phyloP scores from a whole-genome alignment of 2,113 vertebrate species.

The Neopipo cinnamomea region DNA sequence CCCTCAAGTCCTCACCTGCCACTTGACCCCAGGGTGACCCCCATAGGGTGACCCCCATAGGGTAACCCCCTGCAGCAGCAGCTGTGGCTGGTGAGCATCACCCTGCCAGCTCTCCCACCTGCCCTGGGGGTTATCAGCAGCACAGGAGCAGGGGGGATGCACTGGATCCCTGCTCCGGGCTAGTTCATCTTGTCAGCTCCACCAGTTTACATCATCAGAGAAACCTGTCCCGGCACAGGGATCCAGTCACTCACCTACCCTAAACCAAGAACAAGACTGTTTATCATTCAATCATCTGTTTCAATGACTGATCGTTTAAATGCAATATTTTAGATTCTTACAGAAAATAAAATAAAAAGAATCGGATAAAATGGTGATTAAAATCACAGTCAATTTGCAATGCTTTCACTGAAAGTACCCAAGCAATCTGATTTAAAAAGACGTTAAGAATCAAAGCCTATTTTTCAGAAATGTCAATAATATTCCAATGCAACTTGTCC shows the following conservation, averaged over 20 bases:
- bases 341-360: neutral
- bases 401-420: constrained; percentile 70
- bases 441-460: constrained; percentile 31
- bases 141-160: neutral
- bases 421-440: constrained; percentile 29
- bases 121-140: neutral
- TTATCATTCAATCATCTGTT: neutral
- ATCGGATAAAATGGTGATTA: constrained; percentile 37
- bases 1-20: neutral
- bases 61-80: neutral
- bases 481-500: constrained; percentile 6
- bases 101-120: neutral
- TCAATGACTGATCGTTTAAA: neutral
- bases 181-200: neutral
- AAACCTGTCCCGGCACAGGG: neutral
- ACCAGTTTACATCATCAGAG: neutral
- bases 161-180: neutral
- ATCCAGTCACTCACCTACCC: neutral
- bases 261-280: neutral
- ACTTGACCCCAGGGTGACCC: neutral
- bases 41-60: neutral
- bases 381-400: constrained; percentile 58
- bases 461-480: constrained; percentile 12
- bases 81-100: neutral
- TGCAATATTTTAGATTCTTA: constrained; percentile 11